Percentiles rank a stretch among this genome's conserved stretches.
Evolutionary conservation across 2,113 vertebrate genomes (phyloP).

Genomic region (Takifugu bimaculatus): DNA sequence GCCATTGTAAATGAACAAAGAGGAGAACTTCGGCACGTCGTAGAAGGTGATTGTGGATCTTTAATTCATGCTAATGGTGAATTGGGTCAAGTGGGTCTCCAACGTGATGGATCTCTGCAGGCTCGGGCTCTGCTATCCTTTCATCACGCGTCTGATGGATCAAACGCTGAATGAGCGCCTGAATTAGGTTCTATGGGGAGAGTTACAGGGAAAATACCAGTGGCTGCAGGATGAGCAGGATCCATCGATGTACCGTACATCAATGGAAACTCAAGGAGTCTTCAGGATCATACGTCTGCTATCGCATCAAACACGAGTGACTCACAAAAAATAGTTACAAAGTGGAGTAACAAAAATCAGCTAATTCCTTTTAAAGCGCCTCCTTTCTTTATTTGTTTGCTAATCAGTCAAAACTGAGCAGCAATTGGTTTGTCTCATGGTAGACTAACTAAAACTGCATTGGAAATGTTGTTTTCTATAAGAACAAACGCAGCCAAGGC

Average conservation of each 20-base stretch:
- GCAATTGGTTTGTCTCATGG: too few relatives aligned
- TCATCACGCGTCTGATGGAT: conserved; percentile 50
- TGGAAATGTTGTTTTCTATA: too few relatives aligned
- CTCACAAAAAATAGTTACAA: too few relatives aligned
- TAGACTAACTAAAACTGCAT: too few relatives aligned
- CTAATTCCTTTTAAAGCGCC: too few relatives aligned
- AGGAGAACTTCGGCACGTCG: conserved; percentile 41
- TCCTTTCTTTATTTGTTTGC: too few relatives aligned
- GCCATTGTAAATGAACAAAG: conserved; percentile 55
- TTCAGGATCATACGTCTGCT: background rate
- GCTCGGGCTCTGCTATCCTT: conserved; percentile 47
- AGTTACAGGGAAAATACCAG: conserved; percentile 28
- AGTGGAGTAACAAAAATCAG: too few relatives aligned
- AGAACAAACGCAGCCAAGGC: too few relatives aligned
- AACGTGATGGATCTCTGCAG: conserved; percentile 40
- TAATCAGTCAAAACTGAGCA: too few relatives aligned
- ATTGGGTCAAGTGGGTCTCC: conserved; percentile 68
- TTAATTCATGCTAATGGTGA: conserved; percentile 70
- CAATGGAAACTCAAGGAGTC: background rate
- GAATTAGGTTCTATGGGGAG: background rate
- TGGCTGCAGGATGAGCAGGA: conserved; percentile 3
- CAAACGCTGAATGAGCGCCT: conserved; percentile 34
- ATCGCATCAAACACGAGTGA: background rate
- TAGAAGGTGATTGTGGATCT: conserved; percentile 48
- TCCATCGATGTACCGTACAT: background rate